phyloP scores from a whole-genome alignment of 2,888 invertebrate species.

The Spodoptera exigua region DNA sequence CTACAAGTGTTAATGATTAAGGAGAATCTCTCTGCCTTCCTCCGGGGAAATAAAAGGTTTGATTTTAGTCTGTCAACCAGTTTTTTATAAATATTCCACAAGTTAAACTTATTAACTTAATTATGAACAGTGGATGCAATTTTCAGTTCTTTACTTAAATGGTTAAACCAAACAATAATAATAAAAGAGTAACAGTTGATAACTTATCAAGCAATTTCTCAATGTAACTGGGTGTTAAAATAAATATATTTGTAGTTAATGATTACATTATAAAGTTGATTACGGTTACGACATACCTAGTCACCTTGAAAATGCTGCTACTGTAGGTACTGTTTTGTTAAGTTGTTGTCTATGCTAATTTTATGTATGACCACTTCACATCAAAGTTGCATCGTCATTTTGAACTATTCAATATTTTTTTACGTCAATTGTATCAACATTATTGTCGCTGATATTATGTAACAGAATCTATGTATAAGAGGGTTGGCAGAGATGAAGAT shows the following conservation, averaged over 20 bases:
- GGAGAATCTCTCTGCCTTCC: too few species aligned
- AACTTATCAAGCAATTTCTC: slow-evolving; percentile 20
- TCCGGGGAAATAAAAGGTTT: too few species aligned
- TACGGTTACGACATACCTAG: slow-evolving; percentile 12
- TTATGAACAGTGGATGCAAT: too few species aligned
- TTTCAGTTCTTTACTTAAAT: too few species aligned
- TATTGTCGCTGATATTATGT: too few species aligned
- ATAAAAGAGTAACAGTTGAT: slow-evolving; percentile 14
- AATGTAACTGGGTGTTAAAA: background rate
- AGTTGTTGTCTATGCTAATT: slow-evolving; percentile 31
- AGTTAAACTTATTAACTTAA: too few species aligned
- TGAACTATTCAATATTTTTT: background rate
- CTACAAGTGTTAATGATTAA: too few species aligned
- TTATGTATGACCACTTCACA: slow-evolving; percentile 10
- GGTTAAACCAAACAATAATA: background rate
- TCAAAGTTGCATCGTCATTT: slow-evolving; percentile 37
- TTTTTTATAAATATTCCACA: too few species aligned
- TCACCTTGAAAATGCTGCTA: slow-evolving; percentile 36
- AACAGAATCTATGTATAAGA: too few species aligned
- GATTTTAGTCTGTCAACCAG: too few species aligned
- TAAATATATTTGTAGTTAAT: slow-evolving; percentile 1
- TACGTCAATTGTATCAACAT: too few species aligned
- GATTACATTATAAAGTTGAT: slow-evolving; percentile 10
- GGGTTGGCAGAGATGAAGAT: too few species aligned
- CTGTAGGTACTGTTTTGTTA: slow-evolving; percentile 15